These are phyloP conservation scores for Python bivittatus DNA, from an alignment of 2,113 vertebrate genomes.

Conservation along the genomic window DNA sequence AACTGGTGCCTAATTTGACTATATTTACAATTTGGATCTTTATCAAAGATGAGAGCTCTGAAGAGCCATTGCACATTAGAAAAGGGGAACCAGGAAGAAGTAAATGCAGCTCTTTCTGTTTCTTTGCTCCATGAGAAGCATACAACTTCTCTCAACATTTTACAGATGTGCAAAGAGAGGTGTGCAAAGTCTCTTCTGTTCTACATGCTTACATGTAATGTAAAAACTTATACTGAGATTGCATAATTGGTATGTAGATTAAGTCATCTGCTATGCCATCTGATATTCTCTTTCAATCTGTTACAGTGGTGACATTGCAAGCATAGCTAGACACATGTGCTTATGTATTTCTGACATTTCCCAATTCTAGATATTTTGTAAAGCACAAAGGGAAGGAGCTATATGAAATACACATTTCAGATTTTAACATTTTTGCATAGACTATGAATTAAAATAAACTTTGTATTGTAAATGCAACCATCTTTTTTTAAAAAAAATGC, in stretches of 20 bases:
- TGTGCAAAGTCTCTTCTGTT: background rate
- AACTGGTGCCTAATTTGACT: background rate
- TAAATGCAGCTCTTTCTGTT: background rate
- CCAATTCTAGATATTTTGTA: background rate
- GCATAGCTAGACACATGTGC: background rate
- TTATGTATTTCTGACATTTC: background rate
- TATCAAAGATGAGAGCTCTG: background rate
- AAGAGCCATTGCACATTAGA: background rate
- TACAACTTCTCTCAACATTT: background rate
- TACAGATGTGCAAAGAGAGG: background rate
- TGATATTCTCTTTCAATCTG: background rate
- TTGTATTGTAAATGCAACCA: background rate
- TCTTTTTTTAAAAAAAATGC: slow-evolving; percentile 27
- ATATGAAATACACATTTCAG: background rate
- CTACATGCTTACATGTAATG: background rate
- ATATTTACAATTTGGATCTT: background rate
- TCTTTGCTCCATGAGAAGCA: background rate
- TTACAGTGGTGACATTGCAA: background rate
- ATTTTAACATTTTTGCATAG: slow-evolving; percentile 37
- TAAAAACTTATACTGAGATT: background rate
- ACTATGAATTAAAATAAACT: background rate
- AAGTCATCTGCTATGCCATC: background rate
- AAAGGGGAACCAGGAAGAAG: background rate
- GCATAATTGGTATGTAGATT: background rate
- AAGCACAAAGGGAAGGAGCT: slow-evolving; percentile 28